Conservation (phyloP, 2,113 vertebrate species). For the Montifringilla adamsi region DNA sequence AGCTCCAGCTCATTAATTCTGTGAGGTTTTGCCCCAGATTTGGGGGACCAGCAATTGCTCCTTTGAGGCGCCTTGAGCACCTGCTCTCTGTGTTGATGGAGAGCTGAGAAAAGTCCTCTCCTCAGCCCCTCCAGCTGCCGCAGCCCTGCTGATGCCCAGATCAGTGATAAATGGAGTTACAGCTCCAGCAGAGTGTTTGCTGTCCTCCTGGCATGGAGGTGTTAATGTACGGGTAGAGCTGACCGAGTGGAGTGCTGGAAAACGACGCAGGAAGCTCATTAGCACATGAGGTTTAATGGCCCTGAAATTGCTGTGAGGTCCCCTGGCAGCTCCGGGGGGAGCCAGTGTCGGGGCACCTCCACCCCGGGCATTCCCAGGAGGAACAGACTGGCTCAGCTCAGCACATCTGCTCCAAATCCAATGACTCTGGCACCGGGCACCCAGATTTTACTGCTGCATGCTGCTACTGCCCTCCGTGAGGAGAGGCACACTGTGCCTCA, state of each 20-base stretch:
- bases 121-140: not conserved
- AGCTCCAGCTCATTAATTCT: not conserved
- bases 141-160: not conserved
- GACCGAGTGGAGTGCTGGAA: not conserved
- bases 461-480: not conserved
- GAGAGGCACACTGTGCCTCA: not conserved
- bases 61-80: not conserved
- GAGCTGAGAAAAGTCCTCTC: not conserved
- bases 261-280: not conserved
- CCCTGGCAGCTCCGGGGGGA: not conserved
- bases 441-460: not conserved
- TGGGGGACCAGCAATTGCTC: not conserved
- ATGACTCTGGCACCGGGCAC: fast-evolving
- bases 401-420: not conserved
- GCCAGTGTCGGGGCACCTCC: not conserved
- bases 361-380: fast-evolving
- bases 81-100: not conserved
- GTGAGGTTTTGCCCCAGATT: not conserved
- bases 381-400: not conserved
- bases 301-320: not conserved
- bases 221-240: not conserved
- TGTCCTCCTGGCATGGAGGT: not conserved
- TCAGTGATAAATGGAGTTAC: not conserved
- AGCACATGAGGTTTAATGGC: not conserved
- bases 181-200: not conserved